These are phyloP conservation scores for Eretmochelys imbricata DNA, from an alignment of 2,113 vertebrate genomes.

Conservation along the genomic window DNA sequence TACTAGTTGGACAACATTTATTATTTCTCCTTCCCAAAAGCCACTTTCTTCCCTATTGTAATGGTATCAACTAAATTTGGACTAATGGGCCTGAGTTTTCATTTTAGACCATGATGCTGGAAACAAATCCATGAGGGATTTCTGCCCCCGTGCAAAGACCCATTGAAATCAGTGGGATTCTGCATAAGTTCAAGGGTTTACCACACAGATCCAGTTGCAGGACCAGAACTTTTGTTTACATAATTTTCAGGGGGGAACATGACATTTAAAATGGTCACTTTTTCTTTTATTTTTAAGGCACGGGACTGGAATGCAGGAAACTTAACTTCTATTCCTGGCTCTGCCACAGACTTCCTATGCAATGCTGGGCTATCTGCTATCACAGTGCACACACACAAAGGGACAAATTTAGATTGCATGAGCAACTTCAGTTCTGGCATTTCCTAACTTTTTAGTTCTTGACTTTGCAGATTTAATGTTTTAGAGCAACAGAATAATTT, in stretches of 20 bases:
- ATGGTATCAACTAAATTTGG: neutral
- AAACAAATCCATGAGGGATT: neutral
- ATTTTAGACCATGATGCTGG: neutral
- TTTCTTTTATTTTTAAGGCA: neutral
- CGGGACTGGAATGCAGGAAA: too few relatives aligned
- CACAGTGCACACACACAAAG: too few relatives aligned
- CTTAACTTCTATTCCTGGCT: too few relatives aligned
- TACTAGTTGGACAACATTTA: neutral
- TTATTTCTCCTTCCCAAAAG: neutral
- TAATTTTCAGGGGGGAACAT: neutral
- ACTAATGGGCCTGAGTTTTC: neutral
- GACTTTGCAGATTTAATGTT: neutral
- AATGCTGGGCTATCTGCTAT: too few relatives aligned
- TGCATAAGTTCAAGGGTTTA: neutral
- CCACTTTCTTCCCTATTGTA: neutral
- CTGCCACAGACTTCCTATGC: too few relatives aligned
- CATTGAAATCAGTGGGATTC: neutral
- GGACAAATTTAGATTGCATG: neutral
- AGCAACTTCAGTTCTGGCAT: neutral
- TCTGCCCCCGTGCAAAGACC: neutral
- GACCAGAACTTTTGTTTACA: neutral
- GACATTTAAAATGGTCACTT: neutral
- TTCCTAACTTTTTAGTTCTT: neutral
- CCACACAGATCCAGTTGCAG: neutral
- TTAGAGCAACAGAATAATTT: neutral